A percentile compares a stretch with the other conserved stretches of the same genome.
These are phyloP conservation scores for Dallia pectoralis DNA, from an alignment of 2,797 vertebrate genomes.

Conservation along the genomic window DNA sequence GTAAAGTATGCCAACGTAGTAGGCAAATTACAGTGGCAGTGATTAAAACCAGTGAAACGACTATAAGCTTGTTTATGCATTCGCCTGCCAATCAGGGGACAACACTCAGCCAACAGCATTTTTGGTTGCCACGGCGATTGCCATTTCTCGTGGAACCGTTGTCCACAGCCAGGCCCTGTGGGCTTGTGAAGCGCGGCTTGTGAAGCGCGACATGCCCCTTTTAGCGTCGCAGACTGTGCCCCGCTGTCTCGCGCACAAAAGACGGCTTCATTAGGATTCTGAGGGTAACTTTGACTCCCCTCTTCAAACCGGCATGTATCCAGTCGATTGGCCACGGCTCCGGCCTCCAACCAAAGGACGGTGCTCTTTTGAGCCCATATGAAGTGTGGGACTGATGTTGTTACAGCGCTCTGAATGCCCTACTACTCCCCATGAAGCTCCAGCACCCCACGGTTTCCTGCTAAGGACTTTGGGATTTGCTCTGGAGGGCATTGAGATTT, in stretches of 20 bases:
- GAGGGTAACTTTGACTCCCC: slow-evolving; percentile 44
- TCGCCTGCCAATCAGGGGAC: slow-evolving; percentile 53
- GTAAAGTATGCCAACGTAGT: not conserved
- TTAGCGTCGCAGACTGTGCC: slow-evolving; percentile 62
- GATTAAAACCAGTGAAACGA: not conserved
- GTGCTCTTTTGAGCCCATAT: slow-evolving; percentile 44
- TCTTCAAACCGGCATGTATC: slow-evolving; percentile 68
- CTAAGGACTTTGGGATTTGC: not conserved
- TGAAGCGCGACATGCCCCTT: slow-evolving; percentile 65
- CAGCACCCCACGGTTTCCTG: not conserved
- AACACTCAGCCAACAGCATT: slow-evolving; percentile 43
- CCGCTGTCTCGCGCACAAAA: slow-evolving; percentile 73
- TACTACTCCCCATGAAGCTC: not conserved
- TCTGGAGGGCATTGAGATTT: slow-evolving; percentile 18
- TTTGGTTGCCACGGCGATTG: slow-evolving; percentile 56
- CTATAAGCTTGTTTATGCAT: slow-evolving; percentile 10
- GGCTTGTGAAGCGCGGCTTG: slow-evolving; percentile 56
- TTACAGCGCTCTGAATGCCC: slow-evolving; percentile 20
- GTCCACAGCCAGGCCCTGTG: slow-evolving; percentile 52
- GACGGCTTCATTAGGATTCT: slow-evolving; percentile 79
- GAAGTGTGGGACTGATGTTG: slow-evolving; percentile 52
- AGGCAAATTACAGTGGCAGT: not conserved
- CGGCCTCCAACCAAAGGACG: slow-evolving; percentile 49
- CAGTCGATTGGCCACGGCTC: slow-evolving; percentile 54
- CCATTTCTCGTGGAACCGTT: slow-evolving; percentile 59